Evolutionary conservation across 2,113 vertebrate species (phyloP).

Genomic region (Platichthys stellatus): DNA sequence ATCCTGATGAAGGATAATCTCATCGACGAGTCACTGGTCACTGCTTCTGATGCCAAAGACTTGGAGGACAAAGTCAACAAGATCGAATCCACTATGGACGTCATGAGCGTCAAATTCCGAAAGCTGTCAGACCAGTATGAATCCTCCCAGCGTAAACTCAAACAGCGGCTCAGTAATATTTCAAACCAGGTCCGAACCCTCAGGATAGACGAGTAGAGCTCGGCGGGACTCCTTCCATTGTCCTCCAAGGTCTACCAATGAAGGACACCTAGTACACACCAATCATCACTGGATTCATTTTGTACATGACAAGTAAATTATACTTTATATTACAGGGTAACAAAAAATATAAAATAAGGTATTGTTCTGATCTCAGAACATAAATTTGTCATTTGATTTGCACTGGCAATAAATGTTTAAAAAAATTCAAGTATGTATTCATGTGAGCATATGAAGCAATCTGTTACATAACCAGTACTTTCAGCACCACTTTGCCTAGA

Average conservation of each 20-base stretch:
- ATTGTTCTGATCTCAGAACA: neutral
- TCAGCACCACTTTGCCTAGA: neutral
- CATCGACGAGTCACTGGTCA: slow-evolving; percentile 60
- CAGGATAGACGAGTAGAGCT: slow-evolving; percentile 55
- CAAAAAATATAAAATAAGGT: no score
- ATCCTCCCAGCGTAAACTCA: slow-evolving; percentile 86
- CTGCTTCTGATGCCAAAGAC: slow-evolving; percentile 84
- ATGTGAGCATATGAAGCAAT: neutral
- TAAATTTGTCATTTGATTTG: neutral
- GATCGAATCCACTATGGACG: slow-evolving; percentile 85
- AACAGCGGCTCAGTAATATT: slow-evolving; percentile 89
- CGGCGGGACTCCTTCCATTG: neutral
- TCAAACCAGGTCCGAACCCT: slow-evolving; percentile 81
- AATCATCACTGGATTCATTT: neutral
- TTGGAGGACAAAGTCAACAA: slow-evolving; percentile 86
- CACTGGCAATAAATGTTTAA: neutral
- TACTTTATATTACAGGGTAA: neutral
- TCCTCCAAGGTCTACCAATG: neutral
- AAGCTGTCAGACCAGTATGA: slow-evolving; percentile 85
- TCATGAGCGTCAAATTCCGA: slow-evolving; percentile 84
- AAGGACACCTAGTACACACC: neutral
- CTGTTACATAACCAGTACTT: neutral
- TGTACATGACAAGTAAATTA: neutral
- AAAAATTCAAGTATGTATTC: neutral
- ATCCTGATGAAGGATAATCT: slow-evolving; percentile 80